Percentiles rank a stretch among this genome's conserved stretches.
These are phyloP conservation scores for Ariopsis seemanni DNA, from an alignment of 2,113 vertebrate genomes.

Conservation along the genomic window DNA sequence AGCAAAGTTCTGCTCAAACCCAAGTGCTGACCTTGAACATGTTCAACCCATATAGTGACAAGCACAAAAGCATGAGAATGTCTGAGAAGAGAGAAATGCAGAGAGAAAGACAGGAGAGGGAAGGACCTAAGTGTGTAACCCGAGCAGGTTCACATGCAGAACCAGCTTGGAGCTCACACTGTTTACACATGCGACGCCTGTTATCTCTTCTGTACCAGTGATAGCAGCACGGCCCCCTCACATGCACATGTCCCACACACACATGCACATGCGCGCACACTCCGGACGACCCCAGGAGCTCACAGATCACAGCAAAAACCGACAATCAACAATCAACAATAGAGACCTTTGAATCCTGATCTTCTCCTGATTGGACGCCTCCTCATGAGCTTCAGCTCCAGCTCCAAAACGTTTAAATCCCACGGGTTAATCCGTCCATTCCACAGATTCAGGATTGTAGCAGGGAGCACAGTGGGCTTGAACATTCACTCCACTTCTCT, in stretches of 20 bases:
- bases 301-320: constrained; percentile 59
- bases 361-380: constrained; percentile 62
- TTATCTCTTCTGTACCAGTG: constrained; percentile 23
- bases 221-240: constrained; percentile 42
- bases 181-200: constrained; percentile 40
- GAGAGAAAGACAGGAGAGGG: constrained; percentile 3
- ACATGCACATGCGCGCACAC: constrained; percentile 10
- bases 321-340: constrained; percentile 60
- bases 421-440: constrained; percentile 65
- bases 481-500: constrained; percentile 62
- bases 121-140: not conserved
- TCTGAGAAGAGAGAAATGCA: constrained; percentile 9
- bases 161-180: constrained; percentile 32
- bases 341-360: constrained; percentile 73
- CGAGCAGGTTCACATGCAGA: not conserved
- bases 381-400: constrained; percentile 63
- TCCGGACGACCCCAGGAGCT: constrained; percentile 53
- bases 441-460: constrained; percentile 58
- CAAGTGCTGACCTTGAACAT: constrained; percentile 43
- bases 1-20: constrained; percentile 49
- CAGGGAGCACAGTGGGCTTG: constrained; percentile 62
- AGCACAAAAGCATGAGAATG: not conserved
- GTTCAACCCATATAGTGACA: constrained; percentile 22
- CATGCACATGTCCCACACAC: constrained; percentile 38
- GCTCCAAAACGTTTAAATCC: constrained; percentile 64